Percentiles rank a stretch among this genome's conserved stretches.
These are phyloP conservation scores for Brachionus manjavacas DNA, from an alignment of 1,140 invertebrate species.

Conservation along the genomic window DNA sequence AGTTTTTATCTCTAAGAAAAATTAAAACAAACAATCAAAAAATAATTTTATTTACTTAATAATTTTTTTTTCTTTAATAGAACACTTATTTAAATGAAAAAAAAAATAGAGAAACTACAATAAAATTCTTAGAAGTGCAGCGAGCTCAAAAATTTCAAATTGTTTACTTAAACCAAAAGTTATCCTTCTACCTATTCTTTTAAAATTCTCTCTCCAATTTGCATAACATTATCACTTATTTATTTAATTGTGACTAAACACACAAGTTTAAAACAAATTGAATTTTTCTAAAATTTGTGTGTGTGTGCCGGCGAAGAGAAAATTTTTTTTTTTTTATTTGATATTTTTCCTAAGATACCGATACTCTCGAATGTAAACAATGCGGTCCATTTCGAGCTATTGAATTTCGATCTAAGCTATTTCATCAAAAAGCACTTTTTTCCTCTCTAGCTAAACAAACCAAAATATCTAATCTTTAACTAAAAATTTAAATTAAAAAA, in stretches of 20 bases:
- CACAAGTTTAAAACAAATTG: conserved; percentile 5
- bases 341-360: not conserved
- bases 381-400: not conserved
- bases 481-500: not conserved
- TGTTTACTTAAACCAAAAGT: conserved; percentile 20
- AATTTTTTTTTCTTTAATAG: not conserved
- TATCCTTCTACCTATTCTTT: not conserved
- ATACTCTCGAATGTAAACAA: not conserved
- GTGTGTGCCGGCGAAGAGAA: not conserved
- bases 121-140: conserved; percentile 11
- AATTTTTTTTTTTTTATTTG: not conserved
- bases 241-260: not conserved
- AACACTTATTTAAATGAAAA: not conserved
- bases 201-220: not conserved
- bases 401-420: not conserved
- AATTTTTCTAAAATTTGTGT: not conserved
- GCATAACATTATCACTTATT: not conserved
- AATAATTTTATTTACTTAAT: not conserved
- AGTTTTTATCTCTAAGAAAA: not conserved
- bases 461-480: not conserved
- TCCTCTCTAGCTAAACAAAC: not conserved
- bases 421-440: not conserved
- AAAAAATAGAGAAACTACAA: not conserved
- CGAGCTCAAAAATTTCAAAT: not conserved
- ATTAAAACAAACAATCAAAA: not conserved